Evolutionary conservation across 1,140 invertebrate genomes (phyloP), one percentile per base, ranked within the genome.

Genomic region (Plutomurus gul): DNA sequence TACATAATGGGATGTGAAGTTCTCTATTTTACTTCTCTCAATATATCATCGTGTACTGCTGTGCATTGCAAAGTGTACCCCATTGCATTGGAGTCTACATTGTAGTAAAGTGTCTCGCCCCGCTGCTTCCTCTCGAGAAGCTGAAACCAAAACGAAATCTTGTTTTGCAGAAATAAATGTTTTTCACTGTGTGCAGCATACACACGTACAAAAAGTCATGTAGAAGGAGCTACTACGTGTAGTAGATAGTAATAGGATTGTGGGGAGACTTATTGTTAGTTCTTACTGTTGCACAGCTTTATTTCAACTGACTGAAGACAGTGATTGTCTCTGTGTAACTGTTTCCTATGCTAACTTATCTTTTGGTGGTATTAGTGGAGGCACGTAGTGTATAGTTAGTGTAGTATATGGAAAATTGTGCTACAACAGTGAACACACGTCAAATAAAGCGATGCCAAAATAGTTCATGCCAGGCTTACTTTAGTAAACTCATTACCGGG

Each of bases 141-240:
- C 36, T 65, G 10, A 60, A 65, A 65, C 56, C 56, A 65, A 65
- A 65, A 65, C 56, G 56, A 65, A 60, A 65, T 65, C 16, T 65
- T 33, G 56, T 65, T 65, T 65, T 65, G 11, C 56, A 65, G 22
- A 56, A 56, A 56, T 27, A 30, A 56, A 27, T 27, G 7, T 13
- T 56, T 60, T 60, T 60, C 16, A 7, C 39, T n/a, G n/a, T 43
- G 39, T 43, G n/a, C n/a, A 43, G 39, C n/a, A n/a, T 7, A 43
- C n/a, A 43, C 2, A 43, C 11, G 11, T 10, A 43, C 2, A 43
- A 43, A 43, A 13, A 43, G 39, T 43, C 11, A 43, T 43, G 7
- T n/a, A 43, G 2, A 3, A 8, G 2, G n/a, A 13, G 39, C n/a
- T 43, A 43, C 39, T 3, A 43, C 39, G n/a, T 43, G 39, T 7